Conservation (phyloP, 1,140 invertebrate species). For the Centruroides vittatus region DNA sequence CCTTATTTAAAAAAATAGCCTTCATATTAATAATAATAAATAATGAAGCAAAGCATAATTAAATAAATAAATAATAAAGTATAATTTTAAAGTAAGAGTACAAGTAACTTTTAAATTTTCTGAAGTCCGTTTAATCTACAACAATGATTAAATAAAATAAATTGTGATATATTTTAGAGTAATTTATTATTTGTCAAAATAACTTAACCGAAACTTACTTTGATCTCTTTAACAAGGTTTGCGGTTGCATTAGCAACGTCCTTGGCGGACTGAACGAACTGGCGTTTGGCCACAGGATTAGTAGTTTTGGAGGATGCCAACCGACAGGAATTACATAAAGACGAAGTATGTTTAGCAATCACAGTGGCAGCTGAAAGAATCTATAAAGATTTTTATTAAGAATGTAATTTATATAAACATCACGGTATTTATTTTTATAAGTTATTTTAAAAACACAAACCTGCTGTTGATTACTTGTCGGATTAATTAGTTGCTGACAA, state of each 20-base stretch:
- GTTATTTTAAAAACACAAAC: constrained; percentile 20
- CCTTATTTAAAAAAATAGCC: no score
- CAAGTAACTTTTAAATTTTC: no score
- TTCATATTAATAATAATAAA: no score
- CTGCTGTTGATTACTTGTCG: constrained; percentile 64
- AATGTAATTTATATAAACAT: no score
- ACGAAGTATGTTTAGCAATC: constrained; percentile 92
- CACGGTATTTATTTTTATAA: no score
- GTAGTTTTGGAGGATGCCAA: constrained; percentile 78
- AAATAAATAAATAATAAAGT: no score
- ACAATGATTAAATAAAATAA: no score
- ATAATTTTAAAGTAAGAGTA: no score
- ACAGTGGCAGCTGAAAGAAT: constrained; percentile 79
- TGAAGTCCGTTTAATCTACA: no score
- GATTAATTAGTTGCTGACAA: constrained; percentile 61
- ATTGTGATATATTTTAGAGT: no score
- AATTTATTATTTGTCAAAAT: no score
- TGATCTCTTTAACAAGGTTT: constrained; percentile 86
- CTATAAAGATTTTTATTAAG: constrained; percentile 27
- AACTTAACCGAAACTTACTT: constrained; percentile 32
- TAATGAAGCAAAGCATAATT: no score
- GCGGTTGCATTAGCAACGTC: constrained; percentile 95
- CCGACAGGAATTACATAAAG: constrained; percentile 87
- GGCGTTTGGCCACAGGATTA: constrained; percentile 85
- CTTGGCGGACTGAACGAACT: constrained; percentile 95